Evolutionary conservation across 2,113 vertebrate genomes (phyloP), one percentile per base, ranked within the genome.

Genomic region (Rhea pennata): DNA sequence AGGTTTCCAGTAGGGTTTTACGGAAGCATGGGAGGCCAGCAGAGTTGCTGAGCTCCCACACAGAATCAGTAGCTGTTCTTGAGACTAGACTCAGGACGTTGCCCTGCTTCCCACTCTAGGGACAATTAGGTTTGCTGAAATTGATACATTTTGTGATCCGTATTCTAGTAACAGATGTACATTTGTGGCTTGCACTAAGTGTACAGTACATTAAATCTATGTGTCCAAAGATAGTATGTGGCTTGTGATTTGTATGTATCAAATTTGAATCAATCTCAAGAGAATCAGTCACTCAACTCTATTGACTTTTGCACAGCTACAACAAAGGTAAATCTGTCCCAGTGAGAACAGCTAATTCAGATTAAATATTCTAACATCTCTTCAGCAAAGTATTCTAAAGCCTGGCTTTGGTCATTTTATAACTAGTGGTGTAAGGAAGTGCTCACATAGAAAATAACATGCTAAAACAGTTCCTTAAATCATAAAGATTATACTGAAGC

Each of bases 191-290:
- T 87, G 92, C 36, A 20, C 11, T n/a, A 78, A 15, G 44, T 36
- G 61, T 40, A 77, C 31, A 5, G 9, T 33, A 65, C 53, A 7
- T 6, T 66, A 22, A 67, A 74, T 62, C 40, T 40, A n/a, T 66
- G 15, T 39, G 9, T 27, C 15, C 36, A 91, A 81, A 40, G 33
- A 44, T 2, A 84, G 44, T 81, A 48, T 27, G 88, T 33, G 46
- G 19, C 59, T 80, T 77, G 50, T 53, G 36, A 84, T 94, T 92
- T 62, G 10, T 73, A 53, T 21, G 36, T 27, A 70, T 66, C 40
- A 58, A n/a, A 71, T 75, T 92, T 66, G 56, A 77, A 93, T 80
- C 69, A 80, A 93, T 61, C 53, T 92, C 69, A 87, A 58, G 46
- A 84, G 65, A 88, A 36, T 36, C 24, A 22, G n/a, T 39, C 39